Evolutionary conservation across 2,888 invertebrate species (phyloP), one percentile per base, ranked within the genome.

Genomic region (Disparrhopalites patrizii): DNA sequence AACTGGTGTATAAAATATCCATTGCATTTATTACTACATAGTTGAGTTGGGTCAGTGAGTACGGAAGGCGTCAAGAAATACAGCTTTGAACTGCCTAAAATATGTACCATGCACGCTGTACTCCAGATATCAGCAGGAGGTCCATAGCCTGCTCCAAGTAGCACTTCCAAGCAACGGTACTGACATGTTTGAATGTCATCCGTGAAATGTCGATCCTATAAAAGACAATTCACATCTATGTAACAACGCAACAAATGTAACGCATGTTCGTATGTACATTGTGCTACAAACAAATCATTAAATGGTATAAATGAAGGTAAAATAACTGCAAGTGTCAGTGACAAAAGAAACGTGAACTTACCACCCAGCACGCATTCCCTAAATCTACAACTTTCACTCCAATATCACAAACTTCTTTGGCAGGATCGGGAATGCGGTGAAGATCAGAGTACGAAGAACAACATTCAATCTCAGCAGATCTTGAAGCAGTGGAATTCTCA

Each of bases 71-170:
- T n/a, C n/a, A n/a, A n/a, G n/a, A n/a, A n/a, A n/a, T n/a, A n/a
- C n/a, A n/a, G n/a, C n/a, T n/a, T n/a, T n/a, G n/a, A n/a, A n/a
- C n/a, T n/a, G n/a, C n/a, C n/a, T n/a, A n/a, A n/a, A n/a, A n/a
- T n/a, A n/a, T n/a, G 10, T 56, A 72, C 72, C 97, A 99, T 97
- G 79, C 99, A 99, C 10, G 99, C 99, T 20, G 98, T 96, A 77
- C 96, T 97, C 99, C 99, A 99, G 75, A 99, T 95, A 79, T 99
- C 99, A 31, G 99, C 98, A 0, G 97, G 94, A 13, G 97, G 89
- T 62, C 92, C 93, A 81, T 99, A 99, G 0, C 95, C 96, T 55
- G 95, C 91, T 76, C 97, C 96, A 62, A 99, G 83, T 69, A 99
- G 84, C 15, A 99, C 99, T 82, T 99, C 99, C 69, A 98, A 82